These are phyloP conservation scores for Campopleginae sp. DNA, from an alignment of 2,888 invertebrate genomes.

Conservation along the genomic window DNA sequence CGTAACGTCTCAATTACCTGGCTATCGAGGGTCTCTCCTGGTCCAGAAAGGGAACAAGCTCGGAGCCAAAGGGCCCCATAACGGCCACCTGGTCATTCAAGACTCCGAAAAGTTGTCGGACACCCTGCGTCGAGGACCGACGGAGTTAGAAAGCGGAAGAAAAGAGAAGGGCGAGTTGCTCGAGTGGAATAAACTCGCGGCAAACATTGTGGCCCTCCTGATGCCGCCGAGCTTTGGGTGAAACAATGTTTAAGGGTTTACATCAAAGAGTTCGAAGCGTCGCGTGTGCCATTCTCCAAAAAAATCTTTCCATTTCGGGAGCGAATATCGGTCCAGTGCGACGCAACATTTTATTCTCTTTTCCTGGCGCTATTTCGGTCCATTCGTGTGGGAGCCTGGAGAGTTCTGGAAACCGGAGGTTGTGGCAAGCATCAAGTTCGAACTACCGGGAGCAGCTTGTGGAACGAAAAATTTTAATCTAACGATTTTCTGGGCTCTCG, in stretches of 20 bases:
- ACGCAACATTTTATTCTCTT: constrained; percentile 21
- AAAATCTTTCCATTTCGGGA: neutral
- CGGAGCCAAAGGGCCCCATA: neutral
- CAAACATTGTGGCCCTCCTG: neutral
- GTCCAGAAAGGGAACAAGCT: neutral
- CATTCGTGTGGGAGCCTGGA: neutral
- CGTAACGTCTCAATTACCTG: neutral
- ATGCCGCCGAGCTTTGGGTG: constrained; percentile 8
- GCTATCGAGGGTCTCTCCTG: neutral
- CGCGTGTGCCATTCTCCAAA: constrained; percentile 1
- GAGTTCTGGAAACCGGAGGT: neutral
- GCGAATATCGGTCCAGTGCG: neutral
- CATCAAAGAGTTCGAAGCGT: neutral
- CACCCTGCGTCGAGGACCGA: constrained; percentile 1
- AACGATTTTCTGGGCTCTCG: neutral
- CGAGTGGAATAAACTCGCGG: constrained; percentile 22
- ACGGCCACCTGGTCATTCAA: constrained; percentile 49
- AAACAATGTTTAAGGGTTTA: constrained; percentile 30
- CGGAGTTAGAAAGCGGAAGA: constrained; percentile 31
- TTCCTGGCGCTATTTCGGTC: neutral
- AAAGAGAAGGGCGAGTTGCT: constrained; percentile 31
- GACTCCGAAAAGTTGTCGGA: constrained; percentile 14
- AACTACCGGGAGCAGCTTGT: neutral
- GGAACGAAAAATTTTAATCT: neutral
- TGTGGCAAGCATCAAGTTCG: neutral